phyloP scores from a whole-genome alignment of 2,797 vertebrate genomes.

The Betta splendens region DNA sequence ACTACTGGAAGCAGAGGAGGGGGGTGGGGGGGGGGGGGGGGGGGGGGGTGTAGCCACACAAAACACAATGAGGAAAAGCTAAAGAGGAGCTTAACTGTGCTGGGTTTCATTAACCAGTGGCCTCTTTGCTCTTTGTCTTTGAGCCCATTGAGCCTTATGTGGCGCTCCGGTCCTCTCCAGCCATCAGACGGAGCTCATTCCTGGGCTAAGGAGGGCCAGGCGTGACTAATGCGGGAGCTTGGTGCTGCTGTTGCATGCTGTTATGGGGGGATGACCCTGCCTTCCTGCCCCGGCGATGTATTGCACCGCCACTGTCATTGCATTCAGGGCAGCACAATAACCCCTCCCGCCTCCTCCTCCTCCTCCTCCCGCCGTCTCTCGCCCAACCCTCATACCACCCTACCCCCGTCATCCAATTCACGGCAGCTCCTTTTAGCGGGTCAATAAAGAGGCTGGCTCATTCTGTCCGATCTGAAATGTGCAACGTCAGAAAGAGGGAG shows the following conservation, averaged over 20 bases:
- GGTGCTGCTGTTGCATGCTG: constrained; percentile 65
- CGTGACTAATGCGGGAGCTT: constrained; percentile 74
- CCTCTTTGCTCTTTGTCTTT: constrained; percentile 76
- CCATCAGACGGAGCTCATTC: constrained; percentile 49
- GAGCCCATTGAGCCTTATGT: constrained; percentile 67
- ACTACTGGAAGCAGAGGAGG: constrained; percentile 51
- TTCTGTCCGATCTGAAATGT: constrained; percentile 71
- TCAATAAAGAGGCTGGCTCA: constrained; percentile 75
- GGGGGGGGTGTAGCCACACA: constrained; percentile 48
- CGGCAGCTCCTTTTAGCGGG: constrained; percentile 71
- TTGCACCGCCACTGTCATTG: constrained; percentile 42
- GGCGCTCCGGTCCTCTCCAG: constrained; percentile 56
- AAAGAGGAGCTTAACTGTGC: constrained; percentile 70
- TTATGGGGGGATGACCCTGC: constrained; percentile 44
- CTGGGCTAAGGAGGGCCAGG: constrained; percentile 42
- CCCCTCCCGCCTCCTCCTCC: constrained; percentile 12
- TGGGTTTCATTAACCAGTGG: constrained; percentile 75
- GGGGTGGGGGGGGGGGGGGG: too few relatives aligned
- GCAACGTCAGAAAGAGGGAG: constrained; percentile 66
- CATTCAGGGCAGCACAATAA: constrained; percentile 58
- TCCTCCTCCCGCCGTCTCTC: constrained; percentile 25
- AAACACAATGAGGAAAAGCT: constrained; percentile 59
- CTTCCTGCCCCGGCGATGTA: constrained; percentile 28
- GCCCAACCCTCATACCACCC: constrained; percentile 37
- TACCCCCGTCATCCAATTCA: constrained; percentile 74